phyloP scores from a whole-genome alignment of 2,113 vertebrate genomes.

The Campylorhamphus procurvoides region DNA sequence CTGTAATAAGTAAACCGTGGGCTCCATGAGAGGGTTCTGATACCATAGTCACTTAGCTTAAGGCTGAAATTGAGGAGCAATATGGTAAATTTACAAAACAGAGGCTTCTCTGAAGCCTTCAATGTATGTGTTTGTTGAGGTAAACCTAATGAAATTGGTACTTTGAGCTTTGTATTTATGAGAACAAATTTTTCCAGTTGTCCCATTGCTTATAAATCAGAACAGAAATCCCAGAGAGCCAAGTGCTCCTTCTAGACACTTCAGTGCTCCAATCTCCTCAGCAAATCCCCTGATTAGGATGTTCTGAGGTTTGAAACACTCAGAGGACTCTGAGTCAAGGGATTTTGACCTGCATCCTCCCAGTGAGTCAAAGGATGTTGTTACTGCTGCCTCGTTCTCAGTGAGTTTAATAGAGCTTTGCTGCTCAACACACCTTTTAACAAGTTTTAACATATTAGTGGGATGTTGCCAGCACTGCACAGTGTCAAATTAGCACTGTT shows the following conservation, averaged over 20 bases:
- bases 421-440: not conserved
- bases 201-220: not conserved
- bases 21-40: constrained; percentile 1
- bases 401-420: not conserved
- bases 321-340: not conserved
- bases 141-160: not conserved
- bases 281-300: not conserved
- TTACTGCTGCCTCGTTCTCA: not conserved
- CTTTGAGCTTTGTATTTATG: not conserved
- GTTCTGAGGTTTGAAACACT: not conserved
- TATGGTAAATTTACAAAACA: not conserved
- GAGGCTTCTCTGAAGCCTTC: not conserved
- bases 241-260: not conserved
- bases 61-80: not conserved
- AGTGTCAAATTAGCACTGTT: not conserved
- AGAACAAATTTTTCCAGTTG: not conserved
- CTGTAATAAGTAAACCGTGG: not conserved
- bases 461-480: not conserved
- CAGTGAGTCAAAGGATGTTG: not conserved
- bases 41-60: not conserved
- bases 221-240: not conserved
- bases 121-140: not conserved
- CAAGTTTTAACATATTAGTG: not conserved
- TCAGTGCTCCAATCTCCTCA: not conserved
- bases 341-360: not conserved